Evolutionary conservation across 2,797 vertebrate genomes (phyloP).

Genomic region (Anabacerthia variegaticeps): DNA sequence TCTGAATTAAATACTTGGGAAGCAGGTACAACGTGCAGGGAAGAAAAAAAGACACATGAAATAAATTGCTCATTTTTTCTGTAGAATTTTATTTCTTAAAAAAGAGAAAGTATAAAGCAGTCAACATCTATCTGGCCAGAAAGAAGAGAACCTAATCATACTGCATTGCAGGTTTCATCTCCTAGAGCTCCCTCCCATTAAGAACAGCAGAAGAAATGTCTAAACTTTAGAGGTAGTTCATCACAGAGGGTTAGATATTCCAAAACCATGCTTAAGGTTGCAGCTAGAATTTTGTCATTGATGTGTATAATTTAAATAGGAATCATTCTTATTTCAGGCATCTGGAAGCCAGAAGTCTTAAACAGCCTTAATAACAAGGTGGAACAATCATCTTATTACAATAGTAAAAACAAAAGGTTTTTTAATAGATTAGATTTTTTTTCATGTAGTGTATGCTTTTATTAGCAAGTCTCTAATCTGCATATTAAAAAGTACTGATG

Average conservation of each 20-base stretch:
- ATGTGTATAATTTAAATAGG: neutral
- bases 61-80: neutral
- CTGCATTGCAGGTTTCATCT: neutral
- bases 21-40: neutral
- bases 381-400: neutral
- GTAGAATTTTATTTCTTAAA: neutral
- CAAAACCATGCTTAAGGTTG: neutral
- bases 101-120: neutral
- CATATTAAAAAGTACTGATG: neutral
- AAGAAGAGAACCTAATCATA: neutral
- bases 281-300: neutral
- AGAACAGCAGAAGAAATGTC: neutral
- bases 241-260: neutral
- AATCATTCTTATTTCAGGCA: neutral
- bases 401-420: fast-evolving
- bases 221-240: neutral
- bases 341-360: neutral
- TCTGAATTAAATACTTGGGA: neutral
- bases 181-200: neutral
- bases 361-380: neutral
- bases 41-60: neutral
- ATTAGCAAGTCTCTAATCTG: neutral
- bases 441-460: neutral
- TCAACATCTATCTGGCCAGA: neutral
- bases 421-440: neutral